phyloP scores from a whole-genome alignment of 2,888 invertebrate genomes.

The Ryuthela nishihirai region DNA sequence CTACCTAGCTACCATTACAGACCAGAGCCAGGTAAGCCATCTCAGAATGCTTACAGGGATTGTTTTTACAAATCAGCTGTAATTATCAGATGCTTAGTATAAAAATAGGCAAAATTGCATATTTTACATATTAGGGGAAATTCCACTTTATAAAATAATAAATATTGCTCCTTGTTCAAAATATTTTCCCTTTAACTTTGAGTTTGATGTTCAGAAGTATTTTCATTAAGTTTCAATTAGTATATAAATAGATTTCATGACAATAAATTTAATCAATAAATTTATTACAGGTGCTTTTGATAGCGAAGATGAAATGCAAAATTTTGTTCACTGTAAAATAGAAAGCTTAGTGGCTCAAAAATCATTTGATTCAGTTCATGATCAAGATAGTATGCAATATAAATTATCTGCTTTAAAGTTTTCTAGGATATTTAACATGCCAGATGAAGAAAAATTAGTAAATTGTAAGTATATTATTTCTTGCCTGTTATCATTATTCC shows the following conservation, averaged over 20 bases:
- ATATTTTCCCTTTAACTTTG: too few species aligned
- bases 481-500: conserved; percentile 2
- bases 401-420: conserved; percentile 74
- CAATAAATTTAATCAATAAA: not conserved
- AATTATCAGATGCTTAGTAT: too few species aligned
- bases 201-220: too few species aligned
- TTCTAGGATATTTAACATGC: conserved; percentile 81
- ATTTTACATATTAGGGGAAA: too few species aligned
- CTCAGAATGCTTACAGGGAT: too few species aligned
- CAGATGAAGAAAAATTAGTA: conserved; percentile 90
- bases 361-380: conserved; percentile 58
- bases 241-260: not conserved
- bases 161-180: too few species aligned
- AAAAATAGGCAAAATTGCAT: too few species aligned
- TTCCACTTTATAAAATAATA: too few species aligned
- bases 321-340: conserved; percentile 93
- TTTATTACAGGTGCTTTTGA: conserved; percentile 66
- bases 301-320: conserved; percentile 86
- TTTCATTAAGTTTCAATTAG: not conserved
- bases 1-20: too few species aligned
- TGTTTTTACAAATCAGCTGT: too few species aligned
- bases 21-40: too few species aligned
- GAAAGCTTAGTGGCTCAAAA: conserved; percentile 85
- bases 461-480: conserved; percentile 71
- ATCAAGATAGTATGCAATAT: conserved; percentile 55